Percentiles rank a stretch among this genome's conserved stretches.
Evolutionary conservation across 2,113 vertebrate genomes (phyloP).

Genomic region (Eolophus roseicapilla): DNA sequence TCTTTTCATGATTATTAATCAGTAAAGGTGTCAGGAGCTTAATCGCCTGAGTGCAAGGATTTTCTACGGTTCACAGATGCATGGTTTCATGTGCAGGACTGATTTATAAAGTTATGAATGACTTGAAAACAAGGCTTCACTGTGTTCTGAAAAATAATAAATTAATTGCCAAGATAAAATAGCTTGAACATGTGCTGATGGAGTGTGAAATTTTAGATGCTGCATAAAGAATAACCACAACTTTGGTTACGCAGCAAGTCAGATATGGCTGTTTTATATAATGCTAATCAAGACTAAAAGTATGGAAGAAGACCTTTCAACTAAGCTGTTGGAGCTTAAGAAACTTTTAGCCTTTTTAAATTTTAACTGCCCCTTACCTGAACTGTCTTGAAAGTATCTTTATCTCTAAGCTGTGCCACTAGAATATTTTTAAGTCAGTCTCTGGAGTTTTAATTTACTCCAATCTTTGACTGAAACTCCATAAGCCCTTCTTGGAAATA

Average conservation of each 20-base stretch:
- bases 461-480: not conserved
- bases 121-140: slow-evolving; percentile 89
- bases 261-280: slow-evolving; percentile 80
- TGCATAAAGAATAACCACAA: slow-evolving; percentile 80
- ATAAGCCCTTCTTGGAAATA: not conserved
- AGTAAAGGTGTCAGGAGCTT: slow-evolving; percentile 92
- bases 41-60: slow-evolving; percentile 94
- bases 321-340: slow-evolving; percentile 74
- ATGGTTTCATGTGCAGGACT: slow-evolving; percentile 85
- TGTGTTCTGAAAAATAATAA: slow-evolving; percentile 93
- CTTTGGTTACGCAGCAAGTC: slow-evolving; percentile 82
- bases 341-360: slow-evolving; percentile 71
- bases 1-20: slow-evolving; percentile 96
- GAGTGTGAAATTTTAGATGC: slow-evolving; percentile 92
- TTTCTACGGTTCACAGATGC: slow-evolving; percentile 97
- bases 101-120: slow-evolving; percentile 99
- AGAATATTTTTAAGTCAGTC: slow-evolving; percentile 49
- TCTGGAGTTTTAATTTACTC: not conserved
- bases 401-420: slow-evolving; percentile 28
- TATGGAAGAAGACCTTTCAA: slow-evolving; percentile 80
- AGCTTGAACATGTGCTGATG: slow-evolving; percentile 92
- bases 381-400: slow-evolving; percentile 55
- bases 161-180: slow-evolving; percentile 99
- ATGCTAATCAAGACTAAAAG: slow-evolving; percentile 80
- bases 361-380: slow-evolving; percentile 69